Conservation (phyloP, 2,888 invertebrate genomes). For the Gerris lacustris region DNA sequence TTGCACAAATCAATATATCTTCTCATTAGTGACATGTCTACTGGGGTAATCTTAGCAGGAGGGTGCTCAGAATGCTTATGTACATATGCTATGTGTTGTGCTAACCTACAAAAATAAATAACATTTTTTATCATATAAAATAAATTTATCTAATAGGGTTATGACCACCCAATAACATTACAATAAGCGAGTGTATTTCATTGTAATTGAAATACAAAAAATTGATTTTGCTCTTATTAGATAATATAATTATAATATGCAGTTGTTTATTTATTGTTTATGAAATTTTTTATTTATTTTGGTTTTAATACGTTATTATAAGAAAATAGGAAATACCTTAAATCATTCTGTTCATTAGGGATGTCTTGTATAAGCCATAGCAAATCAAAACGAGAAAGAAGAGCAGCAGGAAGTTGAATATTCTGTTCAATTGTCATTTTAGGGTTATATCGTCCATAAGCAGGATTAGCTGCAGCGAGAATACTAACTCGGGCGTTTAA, state of each 20-base stretch:
- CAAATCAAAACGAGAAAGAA: constrained; percentile 89
- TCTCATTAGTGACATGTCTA: constrained; percentile 86
- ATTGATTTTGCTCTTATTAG: too few relatives aligned
- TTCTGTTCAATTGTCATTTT: constrained; percentile 91
- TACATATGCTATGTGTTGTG: constrained; percentile 95
- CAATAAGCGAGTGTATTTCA: too few relatives aligned
- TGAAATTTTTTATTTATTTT: too few relatives aligned
- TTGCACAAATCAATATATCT: constrained; percentile 86
- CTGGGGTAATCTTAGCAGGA: constrained; percentile 52
- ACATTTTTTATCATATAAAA: too few relatives aligned
- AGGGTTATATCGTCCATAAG: constrained; percentile 95
- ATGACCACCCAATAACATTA: too few relatives aligned
- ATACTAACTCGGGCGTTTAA: constrained; percentile 93
- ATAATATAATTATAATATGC: too few relatives aligned
- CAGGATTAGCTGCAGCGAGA: constrained; percentile 96
- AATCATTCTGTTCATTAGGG: constrained; percentile 53
- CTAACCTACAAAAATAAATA: constrained; percentile 47
- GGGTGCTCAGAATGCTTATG: constrained; percentile 87
- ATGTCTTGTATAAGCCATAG: constrained; percentile 87
- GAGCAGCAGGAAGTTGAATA: constrained; percentile 91
- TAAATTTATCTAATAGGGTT: background rate
- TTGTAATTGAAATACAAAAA: too few relatives aligned
- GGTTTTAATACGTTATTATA: too few relatives aligned
- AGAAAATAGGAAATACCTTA: constrained; percentile 38
- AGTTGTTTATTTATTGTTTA: too few relatives aligned